Evolutionary conservation across 2,888 invertebrate species (phyloP).

Genomic region (Ichneumon xanthorius): DNA sequence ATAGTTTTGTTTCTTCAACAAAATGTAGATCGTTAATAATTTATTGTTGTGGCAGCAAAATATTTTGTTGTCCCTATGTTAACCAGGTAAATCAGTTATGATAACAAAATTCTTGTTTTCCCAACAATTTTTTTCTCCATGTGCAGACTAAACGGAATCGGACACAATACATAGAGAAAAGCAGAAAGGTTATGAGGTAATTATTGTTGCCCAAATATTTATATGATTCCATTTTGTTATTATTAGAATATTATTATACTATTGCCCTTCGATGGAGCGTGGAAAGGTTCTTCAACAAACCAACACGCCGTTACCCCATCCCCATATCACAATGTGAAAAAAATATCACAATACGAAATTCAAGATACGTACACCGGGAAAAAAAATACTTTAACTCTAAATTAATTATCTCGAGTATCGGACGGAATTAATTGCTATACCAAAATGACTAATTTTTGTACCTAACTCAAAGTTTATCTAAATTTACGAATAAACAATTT

Average conservation of each 20-base stretch:
- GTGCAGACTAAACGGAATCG: neutral
- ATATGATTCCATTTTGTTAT: no score
- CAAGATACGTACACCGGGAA: neutral
- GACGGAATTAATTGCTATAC: no score
- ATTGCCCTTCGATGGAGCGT: conserved; percentile 17
- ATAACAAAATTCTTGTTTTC: no score
- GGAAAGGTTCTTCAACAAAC: conserved; percentile 24
- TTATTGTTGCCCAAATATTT: conserved; percentile 80
- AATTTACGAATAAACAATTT: neutral
- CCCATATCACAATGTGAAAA: neutral
- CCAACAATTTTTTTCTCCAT: no score
- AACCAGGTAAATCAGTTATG: no score
- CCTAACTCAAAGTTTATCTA: neutral
- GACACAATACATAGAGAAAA: conserved; percentile 1
- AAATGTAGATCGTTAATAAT: no score
- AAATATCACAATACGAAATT: neutral
- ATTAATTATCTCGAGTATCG: neutral
- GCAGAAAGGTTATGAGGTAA: conserved; percentile 4
- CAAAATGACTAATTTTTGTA: neutral
- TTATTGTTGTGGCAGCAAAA: no score
- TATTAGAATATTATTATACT: neutral
- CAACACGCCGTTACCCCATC: neutral
- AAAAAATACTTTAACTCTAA: neutral
- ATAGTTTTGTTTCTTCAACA: no score
- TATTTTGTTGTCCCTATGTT: no score